Base-by-base conservation (phyloP, 2,113 vertebrate genomes). In the Upupa epops region DNA sequence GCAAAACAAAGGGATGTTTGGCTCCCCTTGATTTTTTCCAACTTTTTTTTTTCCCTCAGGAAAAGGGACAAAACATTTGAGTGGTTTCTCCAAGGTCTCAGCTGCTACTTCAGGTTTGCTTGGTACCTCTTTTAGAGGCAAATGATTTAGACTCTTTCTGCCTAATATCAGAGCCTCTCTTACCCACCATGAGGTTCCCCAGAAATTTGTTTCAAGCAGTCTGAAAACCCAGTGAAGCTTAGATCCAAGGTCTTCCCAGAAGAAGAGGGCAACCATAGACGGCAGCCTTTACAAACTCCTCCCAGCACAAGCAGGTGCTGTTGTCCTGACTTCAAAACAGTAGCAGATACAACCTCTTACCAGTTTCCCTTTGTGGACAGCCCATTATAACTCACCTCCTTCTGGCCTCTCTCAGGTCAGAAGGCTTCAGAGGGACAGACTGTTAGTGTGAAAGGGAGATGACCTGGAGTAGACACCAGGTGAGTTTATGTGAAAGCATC, bases 1-100 rank as follows among this genome's bases (percentile, higher is more conserved):
- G 89, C 80, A 93, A 94, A 96, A 88, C 63, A 93, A 95, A 93
- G 94, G 94, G 90, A 73, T 32, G 32, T 91, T 88, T 83, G 88
- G 72, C 83, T 93, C 72, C 45, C 84, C 77, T 91, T 95, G 78
- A 89, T 89, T 92, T 90, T 86, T 86, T 91, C 72, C 32, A n/a
- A 25, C 48, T 13, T 32, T 60, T 73, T 69, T 60, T 85, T 69
- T 29, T 2, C 11, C 20, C 60, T 52, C 28, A 34, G 42, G 77
- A 78, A 63, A 69, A 68, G 25, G 69, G 94, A 73, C 56, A 72
- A 92, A 75, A 64, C 13, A 31, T 90, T 84, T 68, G 66, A 77
- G 70, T 72, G 42, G 42, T 84, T 88, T 72, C 70, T 88, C 84
- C 82, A 54, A 93, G 65, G 68, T 72, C 84, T 93, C 71, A 69